Base-by-base conservation (phyloP, 2,888 invertebrate species). In the Cryptocephalus moraei region DNA sequence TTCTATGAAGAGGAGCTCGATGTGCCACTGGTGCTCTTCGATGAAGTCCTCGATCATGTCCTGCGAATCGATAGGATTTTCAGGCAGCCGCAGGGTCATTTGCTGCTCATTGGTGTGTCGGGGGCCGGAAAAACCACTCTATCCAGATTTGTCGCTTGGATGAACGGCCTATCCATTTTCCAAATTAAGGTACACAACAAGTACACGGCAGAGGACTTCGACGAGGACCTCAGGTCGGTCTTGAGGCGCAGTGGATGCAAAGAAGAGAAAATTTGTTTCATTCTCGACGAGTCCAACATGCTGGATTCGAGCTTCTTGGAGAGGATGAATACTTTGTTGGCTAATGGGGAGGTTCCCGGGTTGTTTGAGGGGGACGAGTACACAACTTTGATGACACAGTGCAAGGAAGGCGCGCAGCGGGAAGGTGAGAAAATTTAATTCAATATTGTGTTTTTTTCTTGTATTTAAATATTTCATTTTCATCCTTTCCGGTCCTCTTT, bases 1-100 rank as follows among this genome's bases (percentile, higher is more conserved):
- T 99, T 99, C 76, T 99, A 99, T 68, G 99, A 99, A 71, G 99
- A 99, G 74, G 99, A 99, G 67, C 72, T 99, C 49, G 99, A 99
- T 70, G 99, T 99, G 4, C 96, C 93, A 0, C 75, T 99, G 36
- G 99, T 99, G 34, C 76, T 99, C 36, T 99, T 99, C 72, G 96
- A 99, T 71, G 97, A 99, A 73, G 97, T 99, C n/a, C 71, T 99
- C 42, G 99, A 99, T 69, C 99, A 99, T 71, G 97, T 99, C 45
- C 74, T 99, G 51, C 81, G 99, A 59, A 99, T 99, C 67, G 99
- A 99, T 77, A 81, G 99, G 65, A 99, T 99, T 65, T 99, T 99
- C 83, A 80, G 99, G 46, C 97, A 99, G 71, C 96, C 96, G 8
- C 97, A 99, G 70, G 99, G 99, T 47, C 99, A 99, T 73, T 73